Evolutionary conservation across 2,888 invertebrate species (phyloP), one percentile per base, ranked within the genome.

Genomic region (Thymelicus lineola): DNA sequence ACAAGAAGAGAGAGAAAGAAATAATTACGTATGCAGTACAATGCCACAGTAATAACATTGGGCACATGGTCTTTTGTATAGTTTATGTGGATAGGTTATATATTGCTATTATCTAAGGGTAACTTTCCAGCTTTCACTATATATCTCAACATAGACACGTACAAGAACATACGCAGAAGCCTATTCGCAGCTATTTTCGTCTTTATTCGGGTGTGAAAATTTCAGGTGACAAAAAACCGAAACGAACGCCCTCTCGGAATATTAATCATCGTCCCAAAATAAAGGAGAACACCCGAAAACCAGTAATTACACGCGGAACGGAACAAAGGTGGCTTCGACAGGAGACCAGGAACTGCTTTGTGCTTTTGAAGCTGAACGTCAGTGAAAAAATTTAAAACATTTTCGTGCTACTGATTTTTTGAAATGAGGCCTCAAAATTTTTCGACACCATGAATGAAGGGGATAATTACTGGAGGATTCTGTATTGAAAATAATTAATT

Each of bases 181-280:
- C 42, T 67, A 60, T 53, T 59, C 60, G 50, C 45, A 60, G 60
- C 60, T 53, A 60, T 67, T 53, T 53, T 42, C 66, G 53, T 60
- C 60, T 53, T 50, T 60, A 48, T 58, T 67, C 60, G 66, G 42
- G 60, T 60, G 66, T 67, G 50, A 67, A 67, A 61, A 45, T 67
- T 61, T 53, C 67, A 67, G 67, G 67, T 61, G 67, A 61, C 67
- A 68, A 59, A 66, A 66, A 61, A 17, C 14, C 42, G 55, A 68
- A 50, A 28, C 15, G 36, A 46, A 55, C 68, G 61, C 55, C 68
- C 61, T 55, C 60, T 62, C 68, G 55, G 61, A 68, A 68, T 68
- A 68, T 68, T 62, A 68, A 68, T 68, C 68, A 68, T 45, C 61
- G 66, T 60, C 45, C 67, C 67, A 67, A 68, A 68, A 68, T 62